Evolutionary conservation across 2,888 invertebrate genomes (phyloP).

Genomic region (Galerucella nymphaeae): DNA sequence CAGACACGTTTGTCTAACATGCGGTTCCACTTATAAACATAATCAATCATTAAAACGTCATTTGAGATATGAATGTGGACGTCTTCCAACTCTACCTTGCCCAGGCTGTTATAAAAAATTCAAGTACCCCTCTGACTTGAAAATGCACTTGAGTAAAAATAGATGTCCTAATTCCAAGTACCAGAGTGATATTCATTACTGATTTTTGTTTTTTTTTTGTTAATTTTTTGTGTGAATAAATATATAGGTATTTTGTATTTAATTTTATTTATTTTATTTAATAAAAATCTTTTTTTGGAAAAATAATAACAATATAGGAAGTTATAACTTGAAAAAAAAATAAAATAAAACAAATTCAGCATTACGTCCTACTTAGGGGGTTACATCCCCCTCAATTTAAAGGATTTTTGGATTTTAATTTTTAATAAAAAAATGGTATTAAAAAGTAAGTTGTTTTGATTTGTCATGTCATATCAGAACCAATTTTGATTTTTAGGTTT

Average conservation of each 20-base stretch:
- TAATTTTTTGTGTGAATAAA: neutral
- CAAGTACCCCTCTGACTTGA: slow-evolving; percentile 34
- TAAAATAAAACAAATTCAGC: too few species aligned
- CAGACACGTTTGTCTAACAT: slow-evolving; percentile 33
- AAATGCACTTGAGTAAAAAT: slow-evolving; percentile 30
- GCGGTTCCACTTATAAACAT: slow-evolving; percentile 48
- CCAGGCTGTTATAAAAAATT: slow-evolving; percentile 36
- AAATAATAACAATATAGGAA: too few species aligned
- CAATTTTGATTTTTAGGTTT: slow-evolving; percentile 28
- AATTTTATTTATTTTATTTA: neutral
- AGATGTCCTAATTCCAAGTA: slow-evolving; percentile 23
- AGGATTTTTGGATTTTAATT: too few species aligned
- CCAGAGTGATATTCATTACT: neutral
- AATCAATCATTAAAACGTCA: slow-evolving; percentile 48
- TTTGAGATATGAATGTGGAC: slow-evolving; percentile 50
- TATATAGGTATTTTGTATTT: neutral
- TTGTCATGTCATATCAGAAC: too few species aligned
- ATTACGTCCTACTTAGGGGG: too few species aligned
- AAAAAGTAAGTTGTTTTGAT: too few species aligned
- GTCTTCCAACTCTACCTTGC: slow-evolving; percentile 50
- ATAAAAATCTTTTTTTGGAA: too few species aligned
- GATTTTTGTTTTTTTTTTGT: neutral
- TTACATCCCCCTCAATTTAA: too few species aligned
- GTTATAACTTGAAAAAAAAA: too few species aligned
- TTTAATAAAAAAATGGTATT: too few species aligned